Conservation (phyloP, 1,140 invertebrate genomes). For the Lordiphosa stackelbergi region DNA sequence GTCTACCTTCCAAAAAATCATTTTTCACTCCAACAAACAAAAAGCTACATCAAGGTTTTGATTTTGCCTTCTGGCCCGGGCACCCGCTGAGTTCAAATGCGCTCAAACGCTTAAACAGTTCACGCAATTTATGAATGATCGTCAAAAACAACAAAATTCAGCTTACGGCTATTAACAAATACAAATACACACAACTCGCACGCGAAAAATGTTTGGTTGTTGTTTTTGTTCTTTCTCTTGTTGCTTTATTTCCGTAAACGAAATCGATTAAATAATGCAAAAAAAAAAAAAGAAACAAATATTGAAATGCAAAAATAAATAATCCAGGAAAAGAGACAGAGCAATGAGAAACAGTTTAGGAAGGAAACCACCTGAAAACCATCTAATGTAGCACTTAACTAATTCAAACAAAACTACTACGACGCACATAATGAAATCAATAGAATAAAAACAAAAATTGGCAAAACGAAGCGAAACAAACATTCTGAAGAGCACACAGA, state of each 20-base stretch:
- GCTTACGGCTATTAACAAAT: conserved; percentile 65
- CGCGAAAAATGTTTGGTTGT: conserved; percentile 42
- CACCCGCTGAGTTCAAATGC: conserved; percentile 52
- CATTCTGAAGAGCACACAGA: conserved; percentile 50
- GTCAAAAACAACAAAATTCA: conserved; percentile 16
- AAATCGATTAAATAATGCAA: conserved; percentile 67
- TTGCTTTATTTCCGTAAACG: conserved; percentile 60
- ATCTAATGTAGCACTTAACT: conserved; percentile 65
- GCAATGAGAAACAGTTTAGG: conserved; percentile 7
- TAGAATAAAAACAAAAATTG: conserved; percentile 29
- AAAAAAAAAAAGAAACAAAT: conserved; percentile 34
- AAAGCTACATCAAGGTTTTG: conserved; percentile 38
- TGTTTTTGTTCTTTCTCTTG: conserved; percentile 19
- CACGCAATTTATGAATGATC: conserved; percentile 73
- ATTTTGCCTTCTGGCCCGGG: conserved; percentile 40
- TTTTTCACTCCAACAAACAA: background rate
- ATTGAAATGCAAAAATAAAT: conserved; percentile 54
- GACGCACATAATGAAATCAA: conserved; percentile 65
- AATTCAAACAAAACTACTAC: conserved; percentile 72
- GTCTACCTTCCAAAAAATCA: conserved; percentile 17
- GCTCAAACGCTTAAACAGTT: conserved; percentile 33
- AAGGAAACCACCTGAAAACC: conserved; percentile 19
- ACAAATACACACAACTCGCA: conserved; percentile 7
- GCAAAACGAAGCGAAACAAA: conserved; percentile 16
- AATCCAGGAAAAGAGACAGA: conserved; percentile 19